A percentile compares a stretch with the other conserved stretches of the same genome.
Evolutionary conservation across 2,113 vertebrate genomes (phyloP).

Genomic region (Pelodiscus sinensis): DNA sequence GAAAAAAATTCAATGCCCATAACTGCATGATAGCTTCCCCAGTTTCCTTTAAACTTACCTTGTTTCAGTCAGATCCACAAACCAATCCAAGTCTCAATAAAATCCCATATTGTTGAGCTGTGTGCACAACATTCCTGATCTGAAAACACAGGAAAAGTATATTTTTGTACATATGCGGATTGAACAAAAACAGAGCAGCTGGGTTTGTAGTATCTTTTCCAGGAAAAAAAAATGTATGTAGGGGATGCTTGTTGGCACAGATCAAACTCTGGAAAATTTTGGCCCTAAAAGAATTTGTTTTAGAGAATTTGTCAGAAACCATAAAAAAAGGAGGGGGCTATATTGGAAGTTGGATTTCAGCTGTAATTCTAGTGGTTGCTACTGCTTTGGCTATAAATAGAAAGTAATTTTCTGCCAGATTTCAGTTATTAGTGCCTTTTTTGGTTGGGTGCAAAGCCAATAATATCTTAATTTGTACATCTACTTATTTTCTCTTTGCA

Average conservation of each 20-base stretch:
- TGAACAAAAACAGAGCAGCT: constrained; percentile 30
- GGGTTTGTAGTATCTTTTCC: neutral
- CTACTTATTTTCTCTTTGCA: constrained; percentile 55
- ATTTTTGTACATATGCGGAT: constrained; percentile 21
- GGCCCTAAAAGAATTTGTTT: constrained; percentile 48
- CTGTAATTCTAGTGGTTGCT: constrained; percentile 18
- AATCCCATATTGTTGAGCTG: neutral
- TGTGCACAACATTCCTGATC: constrained; percentile 46
- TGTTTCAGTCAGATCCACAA: constrained; percentile 56
- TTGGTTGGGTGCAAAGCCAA: constrained; percentile 50
- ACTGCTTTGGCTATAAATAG: constrained; percentile 58
- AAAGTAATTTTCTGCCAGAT: constrained; percentile 50
- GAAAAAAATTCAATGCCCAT: neutral
- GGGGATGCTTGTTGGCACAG: constrained; percentile 31
- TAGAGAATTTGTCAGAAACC: constrained; percentile 62
- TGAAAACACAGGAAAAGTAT: neutral
- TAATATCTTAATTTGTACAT: constrained; percentile 64
- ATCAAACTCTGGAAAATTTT: constrained; percentile 45
- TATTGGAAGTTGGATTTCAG: constrained; percentile 51
- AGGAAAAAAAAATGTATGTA: neutral
- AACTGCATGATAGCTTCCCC: constrained; percentile 22
- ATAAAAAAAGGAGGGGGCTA: neutral
- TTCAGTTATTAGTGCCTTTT: constrained; percentile 32
- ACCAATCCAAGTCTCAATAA: constrained; percentile 58
- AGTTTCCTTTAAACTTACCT: neutral